These are phyloP conservation scores for Microctenopoma stevenorrisi DNA, from an alignment of 2,797 vertebrate species.

Conservation along the genomic window DNA sequence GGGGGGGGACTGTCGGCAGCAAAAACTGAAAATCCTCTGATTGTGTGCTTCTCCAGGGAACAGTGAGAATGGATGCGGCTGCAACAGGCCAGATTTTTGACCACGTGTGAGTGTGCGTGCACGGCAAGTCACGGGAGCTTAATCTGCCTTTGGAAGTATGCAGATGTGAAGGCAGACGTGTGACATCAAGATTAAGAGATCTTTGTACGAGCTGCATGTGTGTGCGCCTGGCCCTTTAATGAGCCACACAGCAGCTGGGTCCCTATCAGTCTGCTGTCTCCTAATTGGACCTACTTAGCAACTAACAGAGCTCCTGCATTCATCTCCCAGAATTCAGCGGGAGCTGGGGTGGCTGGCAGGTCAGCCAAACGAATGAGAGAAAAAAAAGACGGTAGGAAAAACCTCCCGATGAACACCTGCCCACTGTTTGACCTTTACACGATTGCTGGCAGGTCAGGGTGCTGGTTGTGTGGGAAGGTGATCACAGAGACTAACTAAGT, in stretches of 20 bases:
- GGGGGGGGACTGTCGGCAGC: slow-evolving; percentile 3
- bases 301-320: slow-evolving; percentile 59
- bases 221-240: slow-evolving; percentile 54
- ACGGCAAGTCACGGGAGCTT: slow-evolving; percentile 11
- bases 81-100: slow-evolving; percentile 4
- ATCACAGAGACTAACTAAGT: slow-evolving; percentile 54
- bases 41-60: background rate
- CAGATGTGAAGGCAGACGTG: slow-evolving; percentile 18
- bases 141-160: slow-evolving; percentile 25
- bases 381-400: background rate
- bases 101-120: background rate
- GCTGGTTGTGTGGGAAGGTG: slow-evolving; percentile 25
- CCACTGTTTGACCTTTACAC: slow-evolving; percentile 67
- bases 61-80: background rate
- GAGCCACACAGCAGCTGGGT: slow-evolving; percentile 54
- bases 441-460: slow-evolving; percentile 48
- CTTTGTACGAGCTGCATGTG: slow-evolving; percentile 25
- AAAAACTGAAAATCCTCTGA: slow-evolving; percentile 22
- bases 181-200: slow-evolving; percentile 47
- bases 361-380: slow-evolving; percentile 4
- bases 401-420: slow-evolving; percentile 21
- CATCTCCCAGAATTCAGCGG: slow-evolving; percentile 61
- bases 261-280: slow-evolving; percentile 69
- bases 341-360: slow-evolving; percentile 26
- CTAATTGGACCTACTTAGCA: slow-evolving; percentile 76